These are phyloP conservation scores for Actinia equina DNA, from an alignment of 64 coral and sea anemone species.

Conservation along the genomic window DNA sequence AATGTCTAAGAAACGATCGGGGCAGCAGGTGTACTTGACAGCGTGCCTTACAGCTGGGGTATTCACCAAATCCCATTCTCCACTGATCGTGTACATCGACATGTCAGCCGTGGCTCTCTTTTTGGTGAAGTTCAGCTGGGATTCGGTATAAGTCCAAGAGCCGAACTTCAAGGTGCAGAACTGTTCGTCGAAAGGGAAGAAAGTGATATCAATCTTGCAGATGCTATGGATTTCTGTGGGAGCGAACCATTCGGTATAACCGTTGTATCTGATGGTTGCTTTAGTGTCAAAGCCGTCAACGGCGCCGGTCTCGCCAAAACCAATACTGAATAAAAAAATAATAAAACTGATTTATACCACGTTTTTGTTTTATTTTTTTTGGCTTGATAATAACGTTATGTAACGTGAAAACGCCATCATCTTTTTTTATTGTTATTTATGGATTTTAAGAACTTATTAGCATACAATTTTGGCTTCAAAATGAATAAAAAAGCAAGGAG, in stretches of 20 bases:
- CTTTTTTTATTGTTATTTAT: too few relatives aligned
- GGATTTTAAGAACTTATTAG: too few relatives aligned
- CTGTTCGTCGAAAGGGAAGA: constrained; percentile 95
- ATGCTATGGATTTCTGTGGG: constrained; percentile 95
- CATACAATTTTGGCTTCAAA: too few relatives aligned
- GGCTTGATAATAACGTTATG: too few relatives aligned
- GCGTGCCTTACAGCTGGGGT: constrained; percentile 43
- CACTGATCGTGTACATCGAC: constrained; percentile 66
- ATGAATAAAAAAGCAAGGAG: too few relatives aligned
- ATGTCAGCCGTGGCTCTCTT: constrained; percentile 48
- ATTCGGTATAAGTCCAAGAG: constrained; percentile 84
- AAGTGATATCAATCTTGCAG: constrained; percentile 84
- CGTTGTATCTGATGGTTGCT: constrained; percentile 56
- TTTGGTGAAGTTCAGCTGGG: constrained; percentile 46
- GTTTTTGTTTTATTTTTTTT: too few relatives aligned
- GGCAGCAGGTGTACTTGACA: constrained; percentile 64
- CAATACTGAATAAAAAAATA: constrained; percentile 27
- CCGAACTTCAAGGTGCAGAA: constrained; percentile 77
- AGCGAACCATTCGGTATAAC: constrained; percentile 81
- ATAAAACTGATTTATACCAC: too few relatives aligned
- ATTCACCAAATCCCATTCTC: constrained; percentile 77
- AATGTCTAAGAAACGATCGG: constrained; percentile 72
- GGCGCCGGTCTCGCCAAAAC: constrained; percentile 68
- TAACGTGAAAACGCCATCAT: too few relatives aligned
- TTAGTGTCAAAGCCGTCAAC: constrained; percentile 90